These are phyloP conservation scores for Acanthopagrus latus DNA, from an alignment of 2,797 vertebrate species.

Conservation along the genomic window DNA sequence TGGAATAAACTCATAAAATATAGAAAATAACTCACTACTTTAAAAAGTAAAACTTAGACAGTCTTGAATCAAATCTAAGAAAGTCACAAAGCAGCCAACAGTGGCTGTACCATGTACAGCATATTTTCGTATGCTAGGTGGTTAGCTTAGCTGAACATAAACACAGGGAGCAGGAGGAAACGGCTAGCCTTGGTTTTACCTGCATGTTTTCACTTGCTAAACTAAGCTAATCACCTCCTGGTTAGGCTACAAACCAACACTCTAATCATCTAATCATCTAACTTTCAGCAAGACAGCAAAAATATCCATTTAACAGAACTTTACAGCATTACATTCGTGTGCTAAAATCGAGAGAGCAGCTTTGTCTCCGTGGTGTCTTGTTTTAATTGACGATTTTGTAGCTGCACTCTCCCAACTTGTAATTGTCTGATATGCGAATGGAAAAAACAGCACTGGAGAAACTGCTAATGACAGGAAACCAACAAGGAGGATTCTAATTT, in stretches of 20 bases:
- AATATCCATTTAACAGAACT: not conserved
- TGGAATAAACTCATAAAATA: not conserved
- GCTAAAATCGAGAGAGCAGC: not conserved
- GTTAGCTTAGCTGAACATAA: no score
- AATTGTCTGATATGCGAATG: not conserved
- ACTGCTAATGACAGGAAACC: constrained; percentile 37
- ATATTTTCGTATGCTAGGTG: no score
- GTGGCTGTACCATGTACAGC: no score
- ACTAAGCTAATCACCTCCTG: not conserved
- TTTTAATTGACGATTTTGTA: constrained; percentile 12
- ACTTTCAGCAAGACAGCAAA: not conserved
- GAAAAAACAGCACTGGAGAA: constrained; percentile 4
- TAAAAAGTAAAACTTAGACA: no score
- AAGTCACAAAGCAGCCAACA: no score
- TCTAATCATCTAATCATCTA: not conserved
- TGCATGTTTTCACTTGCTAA: not conserved
- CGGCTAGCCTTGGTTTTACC: no score
- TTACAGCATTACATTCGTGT: not conserved
- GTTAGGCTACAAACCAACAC: not conserved
- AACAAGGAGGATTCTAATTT: constrained; percentile 35
- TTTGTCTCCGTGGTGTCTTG: not conserved
- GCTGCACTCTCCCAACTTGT: constrained; percentile 3
- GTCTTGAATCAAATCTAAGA: no score
- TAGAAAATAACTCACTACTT: no score
- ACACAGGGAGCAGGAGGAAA: no score